Evolutionary conservation across 2,797 vertebrate species (phyloP).

Genomic region (Paedocypris micromegethes): DNA sequence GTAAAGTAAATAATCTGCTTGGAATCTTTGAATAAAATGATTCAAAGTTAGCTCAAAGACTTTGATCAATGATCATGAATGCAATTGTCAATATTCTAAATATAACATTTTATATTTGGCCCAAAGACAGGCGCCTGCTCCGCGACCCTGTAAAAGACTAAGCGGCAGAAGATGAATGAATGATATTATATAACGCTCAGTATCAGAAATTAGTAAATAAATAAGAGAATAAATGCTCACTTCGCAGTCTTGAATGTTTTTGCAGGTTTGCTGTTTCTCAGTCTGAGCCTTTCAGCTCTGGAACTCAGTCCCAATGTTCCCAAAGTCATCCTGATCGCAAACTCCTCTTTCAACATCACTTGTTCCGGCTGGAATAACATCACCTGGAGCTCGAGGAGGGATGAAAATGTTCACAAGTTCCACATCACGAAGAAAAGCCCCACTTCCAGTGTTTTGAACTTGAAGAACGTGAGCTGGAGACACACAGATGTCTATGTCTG

Average conservation of each 20-base stretch:
- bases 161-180: too few species aligned
- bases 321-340: slow-evolving; percentile 69
- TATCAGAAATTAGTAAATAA: too few species aligned
- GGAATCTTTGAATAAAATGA: too few species aligned
- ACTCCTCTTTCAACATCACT: slow-evolving; percentile 69
- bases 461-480: slow-evolving; percentile 72
- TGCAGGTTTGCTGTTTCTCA: slow-evolving; percentile 63
- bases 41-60: too few species aligned
- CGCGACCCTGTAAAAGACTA: too few species aligned
- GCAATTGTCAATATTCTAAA: too few species aligned
- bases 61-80: too few species aligned
- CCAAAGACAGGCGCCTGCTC: too few species aligned
- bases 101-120: too few species aligned
- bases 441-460: slow-evolving; percentile 67
- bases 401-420: slow-evolving; percentile 54
- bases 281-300: slow-evolving; percentile 54
- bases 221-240: too few species aligned
- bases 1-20: too few species aligned
- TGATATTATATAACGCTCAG: too few species aligned
- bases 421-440: slow-evolving; percentile 42
- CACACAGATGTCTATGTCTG: slow-evolving; percentile 85
- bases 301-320: slow-evolving; percentile 64
- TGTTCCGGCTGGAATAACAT: slow-evolving; percentile 66
- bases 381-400: slow-evolving; percentile 72
- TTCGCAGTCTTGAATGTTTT: slow-evolving; percentile 34